These are phyloP conservation scores for Tinea trinotella DNA, from an alignment of 2,888 invertebrate genomes.

Conservation along the genomic window DNA sequence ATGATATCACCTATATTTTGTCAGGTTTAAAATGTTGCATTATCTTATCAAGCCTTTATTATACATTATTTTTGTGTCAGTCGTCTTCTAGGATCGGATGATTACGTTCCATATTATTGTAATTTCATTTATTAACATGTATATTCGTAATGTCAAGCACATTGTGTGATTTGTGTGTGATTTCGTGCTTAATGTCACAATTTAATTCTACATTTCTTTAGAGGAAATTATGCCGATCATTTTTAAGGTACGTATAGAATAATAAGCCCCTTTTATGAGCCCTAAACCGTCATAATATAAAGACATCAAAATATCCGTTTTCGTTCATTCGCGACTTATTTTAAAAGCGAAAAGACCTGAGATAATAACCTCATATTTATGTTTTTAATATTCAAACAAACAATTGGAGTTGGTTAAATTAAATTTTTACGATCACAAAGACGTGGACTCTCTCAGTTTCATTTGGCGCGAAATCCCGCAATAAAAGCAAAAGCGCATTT, in stretches of 20 bases:
- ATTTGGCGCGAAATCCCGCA: constrained; percentile 14
- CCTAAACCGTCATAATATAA: background rate
- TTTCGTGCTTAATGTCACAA: background rate
- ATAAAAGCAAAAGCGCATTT: constrained; percentile 17
- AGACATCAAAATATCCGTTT: background rate
- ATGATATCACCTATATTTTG: background rate
- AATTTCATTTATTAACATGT: background rate
- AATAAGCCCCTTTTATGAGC: background rate
- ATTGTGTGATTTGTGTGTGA: background rate
- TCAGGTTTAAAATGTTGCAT: background rate
- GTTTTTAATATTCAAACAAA: background rate
- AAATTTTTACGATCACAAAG: constrained; percentile 9
- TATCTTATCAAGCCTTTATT: constrained; percentile 5
- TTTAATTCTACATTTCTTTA: background rate
- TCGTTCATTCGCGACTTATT: background rate
- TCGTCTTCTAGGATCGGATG: background rate
- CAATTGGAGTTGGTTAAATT: background rate
- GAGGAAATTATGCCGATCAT: constrained; percentile 4
- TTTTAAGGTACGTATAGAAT: constrained; percentile 11
- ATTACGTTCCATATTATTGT: background rate
- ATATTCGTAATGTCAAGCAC: background rate
- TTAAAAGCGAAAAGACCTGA: background rate
- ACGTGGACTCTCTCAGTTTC: constrained; percentile 15
- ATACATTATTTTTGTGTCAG: background rate
- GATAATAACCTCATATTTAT: background rate